phyloP scores from a whole-genome alignment of 2,113 vertebrate genomes.

The Carollia perspicillata region DNA sequence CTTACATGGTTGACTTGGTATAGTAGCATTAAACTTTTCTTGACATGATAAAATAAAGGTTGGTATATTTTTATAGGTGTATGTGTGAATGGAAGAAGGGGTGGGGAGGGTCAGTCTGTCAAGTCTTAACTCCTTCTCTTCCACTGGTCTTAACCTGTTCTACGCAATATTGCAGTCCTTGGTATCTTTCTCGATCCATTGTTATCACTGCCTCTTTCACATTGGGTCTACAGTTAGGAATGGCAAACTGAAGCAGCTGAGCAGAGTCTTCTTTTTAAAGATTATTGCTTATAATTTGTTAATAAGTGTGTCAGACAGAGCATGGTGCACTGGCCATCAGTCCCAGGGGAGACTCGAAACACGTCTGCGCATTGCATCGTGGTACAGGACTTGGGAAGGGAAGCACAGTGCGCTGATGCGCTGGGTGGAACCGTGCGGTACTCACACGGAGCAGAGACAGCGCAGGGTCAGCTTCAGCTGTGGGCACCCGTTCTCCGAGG shows the following conservation, averaged over 20 bases:
- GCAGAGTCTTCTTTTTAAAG: neutral
- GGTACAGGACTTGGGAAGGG: neutral
- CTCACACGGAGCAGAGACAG: neutral
- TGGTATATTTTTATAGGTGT: neutral
- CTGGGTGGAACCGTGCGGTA: neutral
- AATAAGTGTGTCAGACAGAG: neutral
- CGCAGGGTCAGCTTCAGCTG: neutral
- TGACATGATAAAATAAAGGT: neutral
- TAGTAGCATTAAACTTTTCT: neutral
- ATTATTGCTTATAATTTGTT: neutral
- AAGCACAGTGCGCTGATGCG: neutral
- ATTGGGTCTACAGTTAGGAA: neutral
- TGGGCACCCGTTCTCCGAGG: neutral
- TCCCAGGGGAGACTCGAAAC: neutral
- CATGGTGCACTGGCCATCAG: neutral
- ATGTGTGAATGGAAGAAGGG: neutral
- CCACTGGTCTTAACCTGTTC: neutral
- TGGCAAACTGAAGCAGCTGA: neutral
- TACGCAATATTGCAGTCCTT: neutral
- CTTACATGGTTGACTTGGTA: neutral
- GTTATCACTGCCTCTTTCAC: neutral
- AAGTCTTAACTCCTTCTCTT: neutral
- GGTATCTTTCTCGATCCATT: neutral
- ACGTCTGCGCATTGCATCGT: neutral
- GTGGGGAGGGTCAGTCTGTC: neutral